These are phyloP conservation scores for Tamandua tetradactyla DNA, from an alignment of 2,797 vertebrate species.

Conservation along the genomic window DNA sequence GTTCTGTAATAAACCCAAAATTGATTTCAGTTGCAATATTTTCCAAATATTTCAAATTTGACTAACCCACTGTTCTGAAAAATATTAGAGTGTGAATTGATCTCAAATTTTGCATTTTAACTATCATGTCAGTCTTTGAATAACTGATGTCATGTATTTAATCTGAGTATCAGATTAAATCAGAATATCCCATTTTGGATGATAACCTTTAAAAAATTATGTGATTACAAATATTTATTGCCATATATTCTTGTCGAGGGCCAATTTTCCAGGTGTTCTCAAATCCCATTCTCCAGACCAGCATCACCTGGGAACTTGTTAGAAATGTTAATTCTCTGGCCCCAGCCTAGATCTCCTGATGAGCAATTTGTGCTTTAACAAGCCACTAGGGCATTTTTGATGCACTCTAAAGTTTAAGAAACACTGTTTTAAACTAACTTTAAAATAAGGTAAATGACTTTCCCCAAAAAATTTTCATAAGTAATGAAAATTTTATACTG, in stretches of 20 bases:
- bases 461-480: background rate
- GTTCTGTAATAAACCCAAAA: slow-evolving; percentile 52
- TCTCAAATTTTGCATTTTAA: slow-evolving; percentile 48
- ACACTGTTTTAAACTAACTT: background rate
- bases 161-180: background rate
- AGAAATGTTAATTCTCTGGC: background rate
- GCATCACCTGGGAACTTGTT: background rate
- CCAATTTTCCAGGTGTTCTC: background rate
- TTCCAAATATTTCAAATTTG: slow-evolving; percentile 63
- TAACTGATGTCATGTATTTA: slow-evolving; percentile 30
- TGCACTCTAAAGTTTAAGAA: background rate
- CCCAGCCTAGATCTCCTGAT: background rate
- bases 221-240: background rate
- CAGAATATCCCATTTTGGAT: background rate
- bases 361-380: background rate
- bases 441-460: background rate
- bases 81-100: background rate
- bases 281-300: background rate
- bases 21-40: slow-evolving; percentile 67
- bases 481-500: background rate
- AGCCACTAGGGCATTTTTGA: background rate
- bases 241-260: accelerated
- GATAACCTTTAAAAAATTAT: background rate
- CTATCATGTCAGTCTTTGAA: background rate
- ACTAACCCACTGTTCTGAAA: slow-evolving; percentile 23